These are phyloP conservation scores for Drosophila tripunctata DNA, from an alignment of 2,888 invertebrate genomes.

Conservation along the genomic window DNA sequence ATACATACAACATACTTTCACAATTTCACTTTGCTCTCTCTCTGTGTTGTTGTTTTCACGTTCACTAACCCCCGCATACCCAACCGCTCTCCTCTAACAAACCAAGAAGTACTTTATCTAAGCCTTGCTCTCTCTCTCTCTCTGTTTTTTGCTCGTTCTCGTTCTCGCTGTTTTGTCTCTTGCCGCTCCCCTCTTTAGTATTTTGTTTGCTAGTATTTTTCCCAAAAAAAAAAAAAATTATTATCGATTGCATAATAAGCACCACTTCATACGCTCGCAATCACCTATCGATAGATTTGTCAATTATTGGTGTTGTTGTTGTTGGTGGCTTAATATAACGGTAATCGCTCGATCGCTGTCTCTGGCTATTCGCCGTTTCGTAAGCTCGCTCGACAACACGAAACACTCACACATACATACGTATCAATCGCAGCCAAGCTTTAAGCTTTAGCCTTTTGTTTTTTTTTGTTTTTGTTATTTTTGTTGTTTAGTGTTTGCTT, in stretches of 20 bases:
- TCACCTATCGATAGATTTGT: conserved; percentile 46
- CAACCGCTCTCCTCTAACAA: not conserved
- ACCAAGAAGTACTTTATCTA: conserved; percentile 20
- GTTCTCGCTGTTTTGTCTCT: conserved; percentile 14
- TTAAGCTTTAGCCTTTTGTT: conserved; percentile 54
- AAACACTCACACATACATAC: conserved; percentile 11
- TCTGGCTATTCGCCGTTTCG: conserved; percentile 24
- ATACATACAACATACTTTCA: conserved; percentile 1
- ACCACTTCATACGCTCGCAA: conserved; percentile 37
- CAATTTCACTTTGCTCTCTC: conserved; percentile 19
- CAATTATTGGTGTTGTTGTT: conserved; percentile 59
- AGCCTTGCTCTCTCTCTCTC: conserved; percentile 47
- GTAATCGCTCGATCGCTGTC: conserved; percentile 49
- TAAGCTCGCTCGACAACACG: conserved; percentile 34
- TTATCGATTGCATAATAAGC: conserved; percentile 41
- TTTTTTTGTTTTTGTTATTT: conserved; percentile 20
- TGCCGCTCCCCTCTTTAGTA: conserved; percentile 1
- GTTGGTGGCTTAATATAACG: conserved; percentile 56
- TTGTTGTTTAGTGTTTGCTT: conserved; percentile 51
- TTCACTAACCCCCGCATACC: no score
- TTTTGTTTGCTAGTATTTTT: conserved; percentile 16
- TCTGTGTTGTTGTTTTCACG: conserved; percentile 24
- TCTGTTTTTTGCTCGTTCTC: conserved; percentile 37
- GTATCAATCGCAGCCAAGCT: conserved; percentile 30
- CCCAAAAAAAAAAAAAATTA: no score